Percentiles rank a stretch among this genome's conserved stretches.
phyloP scores from a whole-genome alignment of 2,797 vertebrate genomes.

The Myotis pilosus region DNA sequence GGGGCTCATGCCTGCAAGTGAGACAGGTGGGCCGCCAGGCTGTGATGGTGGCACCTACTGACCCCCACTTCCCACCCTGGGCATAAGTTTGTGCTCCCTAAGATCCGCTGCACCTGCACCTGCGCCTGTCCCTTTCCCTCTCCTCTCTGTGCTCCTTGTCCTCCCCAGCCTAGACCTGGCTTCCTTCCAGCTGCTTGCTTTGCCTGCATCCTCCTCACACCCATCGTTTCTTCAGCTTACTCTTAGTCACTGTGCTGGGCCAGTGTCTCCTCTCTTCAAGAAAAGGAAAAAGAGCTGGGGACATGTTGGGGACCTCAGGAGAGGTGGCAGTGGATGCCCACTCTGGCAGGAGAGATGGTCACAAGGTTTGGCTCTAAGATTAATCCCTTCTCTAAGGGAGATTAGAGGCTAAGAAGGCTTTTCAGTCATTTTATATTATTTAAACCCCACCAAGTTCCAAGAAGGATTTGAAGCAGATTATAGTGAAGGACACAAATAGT shows the following conservation, averaged over 20 bases:
- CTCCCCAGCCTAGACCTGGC: not conserved
- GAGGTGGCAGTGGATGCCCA: not conserved
- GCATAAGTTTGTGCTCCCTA: not conserved
- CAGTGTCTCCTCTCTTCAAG: not conserved
- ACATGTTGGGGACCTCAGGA: not conserved
- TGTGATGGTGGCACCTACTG: not conserved
- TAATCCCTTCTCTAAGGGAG: conserved; percentile 53
- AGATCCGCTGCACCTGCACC: too few relatives aligned
- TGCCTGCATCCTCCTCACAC: not conserved
- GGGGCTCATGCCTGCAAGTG: not conserved
- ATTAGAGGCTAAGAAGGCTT: conserved; percentile 23
- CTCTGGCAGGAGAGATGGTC: not conserved
- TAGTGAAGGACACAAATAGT: conserved; percentile 32
- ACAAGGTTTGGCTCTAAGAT: conserved; percentile 46
- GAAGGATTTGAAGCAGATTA: conserved; percentile 62
- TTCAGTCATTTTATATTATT: conserved; percentile 54
- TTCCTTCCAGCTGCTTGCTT: not conserved
- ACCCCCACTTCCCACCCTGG: not conserved
- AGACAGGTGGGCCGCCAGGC: not conserved
- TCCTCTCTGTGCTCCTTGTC: not conserved
- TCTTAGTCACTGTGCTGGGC: not conserved
- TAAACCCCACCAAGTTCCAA: conserved; percentile 54
- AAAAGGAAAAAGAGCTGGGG: not conserved
- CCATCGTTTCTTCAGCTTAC: not conserved
- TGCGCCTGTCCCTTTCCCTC: not conserved